Percentiles rank a stretch among this genome's conserved stretches.
Conservation (phyloP, 1,140 invertebrate species). For the Leguminivora glycinivorella region DNA sequence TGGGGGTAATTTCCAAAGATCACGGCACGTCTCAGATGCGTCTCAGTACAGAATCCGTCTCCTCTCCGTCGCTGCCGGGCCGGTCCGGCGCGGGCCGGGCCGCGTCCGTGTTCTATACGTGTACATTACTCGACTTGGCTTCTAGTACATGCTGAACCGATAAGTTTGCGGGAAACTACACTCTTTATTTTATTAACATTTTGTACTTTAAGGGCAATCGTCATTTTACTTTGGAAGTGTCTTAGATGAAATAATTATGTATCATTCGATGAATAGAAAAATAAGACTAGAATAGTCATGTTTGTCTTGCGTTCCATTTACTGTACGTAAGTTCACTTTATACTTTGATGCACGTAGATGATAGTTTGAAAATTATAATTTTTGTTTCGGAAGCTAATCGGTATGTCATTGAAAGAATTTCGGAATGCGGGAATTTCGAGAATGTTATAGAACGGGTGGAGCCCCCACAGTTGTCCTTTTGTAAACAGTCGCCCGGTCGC, state of each 20-base stretch:
- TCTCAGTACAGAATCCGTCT: conserved; percentile 76
- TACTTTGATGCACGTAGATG: conserved; percentile 73
- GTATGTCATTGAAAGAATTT: conserved; percentile 69
- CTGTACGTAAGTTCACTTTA: conserved; percentile 72
- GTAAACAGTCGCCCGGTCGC: conserved; percentile 38
- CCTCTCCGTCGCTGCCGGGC: conserved; percentile 68
- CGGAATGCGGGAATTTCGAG: conserved; percentile 61
- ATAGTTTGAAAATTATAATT: conserved; percentile 65
- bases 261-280: conserved; percentile 69
- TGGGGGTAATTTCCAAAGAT: conserved; percentile 62
- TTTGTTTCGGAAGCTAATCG: conserved; percentile 70
- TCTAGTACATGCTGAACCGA: conserved; percentile 52
- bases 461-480: conserved; percentile 45
- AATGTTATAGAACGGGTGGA: conserved; percentile 46
- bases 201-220: conserved; percentile 58
- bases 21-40: conserved; percentile 73
- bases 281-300: conserved; percentile 73
- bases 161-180: conserved; percentile 64
- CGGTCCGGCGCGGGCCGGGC: neutral
- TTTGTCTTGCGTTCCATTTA: conserved; percentile 67
- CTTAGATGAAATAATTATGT: conserved; percentile 59
- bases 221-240: conserved; percentile 55
- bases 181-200: conserved; percentile 62
- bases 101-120: conserved; percentile 64
- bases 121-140: conserved; percentile 73